Evolutionary conservation across 2,888 invertebrate genomes (phyloP).

Genomic region (Drosophila multiciliata): DNA sequence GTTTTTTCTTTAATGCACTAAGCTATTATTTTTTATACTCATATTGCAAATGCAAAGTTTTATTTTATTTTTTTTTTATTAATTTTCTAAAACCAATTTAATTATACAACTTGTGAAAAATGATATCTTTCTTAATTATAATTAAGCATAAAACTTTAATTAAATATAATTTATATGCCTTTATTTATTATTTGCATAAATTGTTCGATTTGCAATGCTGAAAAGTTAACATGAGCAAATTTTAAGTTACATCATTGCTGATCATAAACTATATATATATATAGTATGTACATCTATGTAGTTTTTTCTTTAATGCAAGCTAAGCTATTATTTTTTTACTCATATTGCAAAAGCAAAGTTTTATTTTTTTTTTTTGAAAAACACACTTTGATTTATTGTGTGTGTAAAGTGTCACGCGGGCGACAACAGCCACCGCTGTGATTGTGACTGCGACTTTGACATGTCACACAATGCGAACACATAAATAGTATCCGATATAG

Average conservation of each 20-base stretch:
- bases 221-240: slow-evolving; percentile 35
- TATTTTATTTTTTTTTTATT: slow-evolving; percentile 2
- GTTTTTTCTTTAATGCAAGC: neutral
- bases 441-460: slow-evolving; percentile 65
- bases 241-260: slow-evolving; percentile 32
- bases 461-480: slow-evolving; percentile 59
- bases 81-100: neutral
- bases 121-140: neutral
- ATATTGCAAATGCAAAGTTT: slow-evolving; percentile 5
- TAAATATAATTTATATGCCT: neutral
- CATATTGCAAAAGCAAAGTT: slow-evolving; percentile 4
- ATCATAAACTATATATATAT: neutral
- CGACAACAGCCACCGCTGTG: slow-evolving; percentile 75
- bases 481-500: slow-evolving; percentile 22
- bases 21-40: neutral
- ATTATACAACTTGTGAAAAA: neutral
- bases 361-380: slow-evolving; percentile 12
- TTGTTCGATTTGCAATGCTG: neutral
- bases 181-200: neutral
- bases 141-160: neutral
- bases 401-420: slow-evolving; percentile 78
- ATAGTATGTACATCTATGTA: slow-evolving; percentile 2
- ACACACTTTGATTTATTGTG: slow-evolving; percentile 64
- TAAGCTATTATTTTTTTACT: neutral
- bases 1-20: neutral